Evolutionary conservation across 1,140 invertebrate species (phyloP), one percentile per base, ranked within the genome.

Genomic region (Drosophila sp.): DNA sequence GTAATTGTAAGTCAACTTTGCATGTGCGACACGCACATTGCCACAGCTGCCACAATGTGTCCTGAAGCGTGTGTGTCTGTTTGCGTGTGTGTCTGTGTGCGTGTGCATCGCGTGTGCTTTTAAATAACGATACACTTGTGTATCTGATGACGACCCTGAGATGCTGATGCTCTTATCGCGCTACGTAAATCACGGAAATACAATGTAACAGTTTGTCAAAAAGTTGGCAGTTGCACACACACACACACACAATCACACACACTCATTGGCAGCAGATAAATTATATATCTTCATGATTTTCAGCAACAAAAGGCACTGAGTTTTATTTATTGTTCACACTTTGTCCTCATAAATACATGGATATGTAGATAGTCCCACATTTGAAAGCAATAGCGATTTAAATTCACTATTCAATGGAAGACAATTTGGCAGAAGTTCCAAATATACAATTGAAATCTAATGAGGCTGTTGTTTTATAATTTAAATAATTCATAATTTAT

Each of bases 161-260:
- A 36, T 48, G 25, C 36, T 36, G 59, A 38, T 45, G 43, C 65
- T 70, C 58, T 73, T 58, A 71, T 67, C 48, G 48, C 50, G 16
- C 14, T 46, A 36, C 63, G 61, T 75, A 76, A 76, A 76, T 76
- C 76, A 64, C 66, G 56, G 61, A 66, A 71, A 63, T 64, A 76
- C 76, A 80, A 75, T 80, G 72, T 61, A 78, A 78, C 67, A 67
- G 66, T 78, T 80, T 78, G 76, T 76, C 64, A 80, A 62, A 72
- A 78, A 53, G 66, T 76, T 76, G 76, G 34, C 74, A 76, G 38
- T 38, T 25, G 16, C 14, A n/a, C 27, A 14, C 45, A 27, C 18
- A 51, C 70, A 57, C 36, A 57, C 51, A 38, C 38, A 46, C 25
- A 36, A 50, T 36, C 38, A 13, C 63, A 48, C 11, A 48, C 45